Evolutionary conservation across 53 echinoderm and acorn worm species (phyloP).

Genomic region (Astropecten irregularis): DNA sequence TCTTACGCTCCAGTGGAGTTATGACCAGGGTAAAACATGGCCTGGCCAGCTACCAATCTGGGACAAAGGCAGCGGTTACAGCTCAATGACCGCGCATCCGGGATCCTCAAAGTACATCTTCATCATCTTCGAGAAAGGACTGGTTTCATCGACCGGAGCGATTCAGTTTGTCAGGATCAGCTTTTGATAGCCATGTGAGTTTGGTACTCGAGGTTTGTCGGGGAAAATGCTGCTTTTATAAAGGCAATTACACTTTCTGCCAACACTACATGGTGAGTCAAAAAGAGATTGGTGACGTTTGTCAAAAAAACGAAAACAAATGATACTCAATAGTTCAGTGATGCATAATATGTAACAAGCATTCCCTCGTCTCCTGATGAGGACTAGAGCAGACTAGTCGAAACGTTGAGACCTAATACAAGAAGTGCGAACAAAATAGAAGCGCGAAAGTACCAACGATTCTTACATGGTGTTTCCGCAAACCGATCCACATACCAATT

Average conservation of each 20-base stretch:
- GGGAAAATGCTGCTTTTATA: not conserved
- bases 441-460: no score
- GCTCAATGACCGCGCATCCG: slow-evolving; percentile 67
- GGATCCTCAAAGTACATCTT: slow-evolving; percentile 27
- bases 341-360: not conserved
- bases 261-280: not conserved
- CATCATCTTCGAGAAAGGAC: slow-evolving; percentile 56
- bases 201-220: not conserved
- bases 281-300: not conserved
- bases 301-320: not conserved
- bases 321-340: no score
- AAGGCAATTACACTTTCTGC: not conserved
- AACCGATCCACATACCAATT: no score
- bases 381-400: no score
- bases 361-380: no score
- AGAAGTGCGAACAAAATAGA: no score
- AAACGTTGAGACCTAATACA: no score
- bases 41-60: slow-evolving; percentile 51
- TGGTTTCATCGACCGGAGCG: not conserved
- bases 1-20: slow-evolving; percentile 83
- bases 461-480: no score
- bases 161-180: slow-evolving; percentile 40
- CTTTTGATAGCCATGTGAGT: no score
- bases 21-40: slow-evolving; percentile 80
- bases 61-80: slow-evolving; percentile 73